phyloP scores from a whole-genome alignment of 2,888 invertebrate genomes.

The Sphecodes monilicornis region DNA sequence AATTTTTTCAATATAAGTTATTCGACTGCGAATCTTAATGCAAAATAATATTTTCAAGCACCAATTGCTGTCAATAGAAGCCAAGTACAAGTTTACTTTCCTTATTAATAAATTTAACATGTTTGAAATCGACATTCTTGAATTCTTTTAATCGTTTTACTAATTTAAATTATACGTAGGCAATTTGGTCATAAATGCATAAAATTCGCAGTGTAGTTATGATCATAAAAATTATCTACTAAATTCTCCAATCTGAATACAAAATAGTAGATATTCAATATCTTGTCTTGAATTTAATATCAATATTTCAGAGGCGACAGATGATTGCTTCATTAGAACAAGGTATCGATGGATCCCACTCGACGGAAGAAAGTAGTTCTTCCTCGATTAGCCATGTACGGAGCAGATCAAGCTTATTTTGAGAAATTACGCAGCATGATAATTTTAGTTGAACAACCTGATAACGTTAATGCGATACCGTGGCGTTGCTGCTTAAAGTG shows the following conservation, averaged over 20 bases:
- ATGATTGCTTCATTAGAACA: conserved; percentile 7
- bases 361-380: conserved; percentile 25
- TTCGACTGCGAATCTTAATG: too few relatives aligned
- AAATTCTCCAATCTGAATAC: neutral
- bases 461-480: conserved; percentile 60
- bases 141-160: too few relatives aligned
- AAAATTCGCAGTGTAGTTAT: too few relatives aligned
- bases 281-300: neutral
- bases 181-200: too few relatives aligned
- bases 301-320: neutral
- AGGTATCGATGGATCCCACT: neutral
- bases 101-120: too few relatives aligned
- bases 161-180: too few relatives aligned
- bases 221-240: neutral
- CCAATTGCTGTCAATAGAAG: too few relatives aligned
- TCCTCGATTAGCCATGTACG: conserved; percentile 39
- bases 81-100: too few relatives aligned
- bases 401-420: conserved; percentile 33
- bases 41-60: too few relatives aligned
- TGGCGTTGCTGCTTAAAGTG: conserved; percentile 31
- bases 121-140: too few relatives aligned
- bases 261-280: too few relatives aligned
- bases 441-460: conserved; percentile 62
- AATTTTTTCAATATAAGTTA: neutral
- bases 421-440: conserved; percentile 48